Conservation (phyloP, 2,113 vertebrate species). For the Gopherus evgoodei region DNA sequence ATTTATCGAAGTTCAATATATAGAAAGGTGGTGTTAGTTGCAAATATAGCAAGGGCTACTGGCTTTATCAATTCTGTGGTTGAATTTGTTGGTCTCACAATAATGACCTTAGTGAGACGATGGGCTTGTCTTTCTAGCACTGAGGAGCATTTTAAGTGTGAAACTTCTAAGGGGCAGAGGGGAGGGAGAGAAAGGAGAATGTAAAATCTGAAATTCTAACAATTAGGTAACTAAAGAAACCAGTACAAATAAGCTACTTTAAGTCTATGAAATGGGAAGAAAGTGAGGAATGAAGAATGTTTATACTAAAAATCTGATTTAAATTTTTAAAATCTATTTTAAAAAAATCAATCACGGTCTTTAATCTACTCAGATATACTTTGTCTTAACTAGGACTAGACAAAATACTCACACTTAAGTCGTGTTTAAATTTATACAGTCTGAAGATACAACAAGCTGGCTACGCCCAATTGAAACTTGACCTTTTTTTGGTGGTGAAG, state of each 20-base stretch:
- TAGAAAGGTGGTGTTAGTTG: background rate
- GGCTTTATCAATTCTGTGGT: background rate
- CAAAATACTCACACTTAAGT: too few species aligned
- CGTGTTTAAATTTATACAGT: too few species aligned
- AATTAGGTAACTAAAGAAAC: background rate
- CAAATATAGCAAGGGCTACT: background rate
- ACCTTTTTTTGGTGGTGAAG: background rate
- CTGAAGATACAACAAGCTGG: too few species aligned
- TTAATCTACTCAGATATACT: too few species aligned
- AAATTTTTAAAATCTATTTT: background rate
- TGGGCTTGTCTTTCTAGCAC: background rate
- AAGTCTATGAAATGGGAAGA: background rate
- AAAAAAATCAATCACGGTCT: background rate
- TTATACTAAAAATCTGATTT: background rate
- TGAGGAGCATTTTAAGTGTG: background rate
- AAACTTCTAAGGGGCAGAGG: background rate
- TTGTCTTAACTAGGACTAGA: too few species aligned
- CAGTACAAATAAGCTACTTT: background rate
- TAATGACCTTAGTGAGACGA: background rate
- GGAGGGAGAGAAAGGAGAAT: background rate
- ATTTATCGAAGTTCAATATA: background rate
- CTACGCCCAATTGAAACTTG: background rate
- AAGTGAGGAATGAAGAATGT: background rate
- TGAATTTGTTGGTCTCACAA: background rate
- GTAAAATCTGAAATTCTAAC: background rate